Evolutionary conservation across 2,888 invertebrate genomes (phyloP).

Genomic region (Acleris laterana): DNA sequence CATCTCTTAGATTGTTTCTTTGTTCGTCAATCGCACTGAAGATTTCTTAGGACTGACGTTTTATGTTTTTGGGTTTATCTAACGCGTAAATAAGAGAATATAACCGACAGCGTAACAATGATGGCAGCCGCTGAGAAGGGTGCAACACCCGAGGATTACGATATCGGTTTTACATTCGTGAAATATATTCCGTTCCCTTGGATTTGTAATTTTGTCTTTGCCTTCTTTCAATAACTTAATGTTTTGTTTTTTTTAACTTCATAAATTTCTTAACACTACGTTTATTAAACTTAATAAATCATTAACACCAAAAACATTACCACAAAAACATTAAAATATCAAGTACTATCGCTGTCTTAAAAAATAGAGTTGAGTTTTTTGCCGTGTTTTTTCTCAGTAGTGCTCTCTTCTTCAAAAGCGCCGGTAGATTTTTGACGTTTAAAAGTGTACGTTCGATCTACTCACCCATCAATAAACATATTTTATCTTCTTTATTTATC

Average conservation of each 20-base stretch:
- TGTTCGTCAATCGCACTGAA: slow-evolving; percentile 15
- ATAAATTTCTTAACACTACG: too few relatives aligned
- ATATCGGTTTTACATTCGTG: slow-evolving; percentile 5
- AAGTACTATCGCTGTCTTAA: too few relatives aligned
- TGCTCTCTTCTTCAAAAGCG: too few relatives aligned
- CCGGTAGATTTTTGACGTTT: too few relatives aligned
- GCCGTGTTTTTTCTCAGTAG: too few relatives aligned
- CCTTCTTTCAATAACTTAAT: not conserved
- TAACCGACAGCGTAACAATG: slow-evolving; percentile 10
- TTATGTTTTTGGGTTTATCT: slow-evolving; percentile 12
- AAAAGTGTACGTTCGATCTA: too few relatives aligned
- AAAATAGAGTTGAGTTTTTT: too few relatives aligned
- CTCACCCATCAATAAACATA: too few relatives aligned
- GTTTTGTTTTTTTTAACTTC: not conserved
- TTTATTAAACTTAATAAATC: too few relatives aligned
- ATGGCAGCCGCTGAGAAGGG: not conserved
- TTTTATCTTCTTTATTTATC: too few relatives aligned
- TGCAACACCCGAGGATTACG: not conserved
- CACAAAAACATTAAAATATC: too few relatives aligned
- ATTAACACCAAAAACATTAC: too few relatives aligned
- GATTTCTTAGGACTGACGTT: slow-evolving; percentile 12
- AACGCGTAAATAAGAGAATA: not conserved
- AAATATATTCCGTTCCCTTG: not conserved
- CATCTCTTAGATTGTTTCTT: slow-evolving; percentile 31
- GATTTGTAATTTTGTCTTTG: slow-evolving; percentile 1